phyloP scores from a whole-genome alignment of 37 sponge, comb jelly and placozoan genomes.

The Aplysina aerophoba region DNA sequence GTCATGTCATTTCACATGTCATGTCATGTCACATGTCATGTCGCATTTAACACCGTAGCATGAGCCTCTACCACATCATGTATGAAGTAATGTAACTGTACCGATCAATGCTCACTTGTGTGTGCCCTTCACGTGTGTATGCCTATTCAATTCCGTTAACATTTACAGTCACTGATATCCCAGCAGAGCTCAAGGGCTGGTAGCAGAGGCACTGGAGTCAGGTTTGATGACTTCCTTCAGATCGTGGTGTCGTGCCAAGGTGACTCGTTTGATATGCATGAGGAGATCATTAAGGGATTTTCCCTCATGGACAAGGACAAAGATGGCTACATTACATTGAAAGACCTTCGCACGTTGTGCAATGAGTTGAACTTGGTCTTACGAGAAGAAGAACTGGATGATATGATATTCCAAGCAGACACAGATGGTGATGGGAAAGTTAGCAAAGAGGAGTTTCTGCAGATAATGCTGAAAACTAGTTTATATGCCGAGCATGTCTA shows the following conservation, averaged over 20 bases:
- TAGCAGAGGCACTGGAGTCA: background rate
- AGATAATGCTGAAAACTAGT: constrained; percentile 10
- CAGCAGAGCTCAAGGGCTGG: background rate
- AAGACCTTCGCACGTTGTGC: constrained; percentile 41
- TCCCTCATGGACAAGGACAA: constrained; percentile 48
- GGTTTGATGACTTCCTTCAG: constrained; percentile 61
- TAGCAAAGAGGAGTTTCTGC: constrained; percentile 25
- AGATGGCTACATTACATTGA: constrained; percentile 39
- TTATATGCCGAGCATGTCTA: background rate
- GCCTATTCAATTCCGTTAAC: no score
- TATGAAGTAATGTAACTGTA: no score
- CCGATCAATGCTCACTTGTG: no score
- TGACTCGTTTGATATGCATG: constrained; percentile 59
- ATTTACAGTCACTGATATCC: constrained; percentile 1
- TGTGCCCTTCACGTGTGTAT: no score
- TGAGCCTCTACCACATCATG: no score
- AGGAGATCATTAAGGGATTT: constrained; percentile 63
- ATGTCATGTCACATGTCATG: no score
- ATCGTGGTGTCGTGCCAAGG: constrained; percentile 63
- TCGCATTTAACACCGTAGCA: no score
- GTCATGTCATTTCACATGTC: no score
- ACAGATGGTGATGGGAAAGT: constrained; percentile 64
- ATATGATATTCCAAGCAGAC: constrained; percentile 78
- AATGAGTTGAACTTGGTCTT: constrained; percentile 17
- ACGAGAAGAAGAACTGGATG: constrained; percentile 46